Evolutionary conservation across 2,797 vertebrate species (phyloP), one percentile per base, ranked within the genome.

Genomic region (Moxostoma hubbsi): DNA sequence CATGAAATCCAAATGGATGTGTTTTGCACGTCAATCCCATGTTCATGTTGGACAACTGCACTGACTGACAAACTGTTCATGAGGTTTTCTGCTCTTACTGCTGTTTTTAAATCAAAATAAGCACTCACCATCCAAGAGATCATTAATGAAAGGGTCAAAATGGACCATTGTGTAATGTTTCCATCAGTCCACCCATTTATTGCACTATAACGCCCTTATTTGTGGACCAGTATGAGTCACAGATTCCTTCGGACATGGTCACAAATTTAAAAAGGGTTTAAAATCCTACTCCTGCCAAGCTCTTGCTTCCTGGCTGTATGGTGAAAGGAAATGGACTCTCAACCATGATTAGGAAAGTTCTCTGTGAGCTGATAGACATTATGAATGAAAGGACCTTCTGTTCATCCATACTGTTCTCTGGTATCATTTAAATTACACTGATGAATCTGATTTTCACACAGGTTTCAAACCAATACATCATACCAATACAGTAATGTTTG

Each of bases 1-100:
- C 84, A 83, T 84, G 77, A 77, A 85, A 72, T 69, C 75, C 79
- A 77, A 70, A 76, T 87, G 72, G 76, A 86, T 77, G 72, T 84
- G 81, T 84, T 68, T 71, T 70, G 80, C 69, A 82, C 73, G 55
- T 51, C 36, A 5, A 36, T 36, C 36, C 36, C 36, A 36, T 36
- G 36, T 51, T 54, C 1, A 5, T 54, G 51, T 13, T 5, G 12
- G 13, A 53, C 18, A 24, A 24, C 18, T 24, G 18, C 18, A 24
- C 36, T 62, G 61, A 54, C 51, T 65, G 43, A 65, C 43, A 7
- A 62, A 64, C 51, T 13, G 61, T 18, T 11, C 3, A 67, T 71
- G 54, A 50, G 50, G 16, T 71, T 65, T 58, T 58, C 45, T 69
- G 54, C 49, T 36, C 47, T 18, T 68, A 49, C 50, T 43, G 73